Evolutionary conservation across 2,888 invertebrate genomes (phyloP), one percentile per base, ranked within the genome.

Genomic region (Scaptomyza reducta): DNA sequence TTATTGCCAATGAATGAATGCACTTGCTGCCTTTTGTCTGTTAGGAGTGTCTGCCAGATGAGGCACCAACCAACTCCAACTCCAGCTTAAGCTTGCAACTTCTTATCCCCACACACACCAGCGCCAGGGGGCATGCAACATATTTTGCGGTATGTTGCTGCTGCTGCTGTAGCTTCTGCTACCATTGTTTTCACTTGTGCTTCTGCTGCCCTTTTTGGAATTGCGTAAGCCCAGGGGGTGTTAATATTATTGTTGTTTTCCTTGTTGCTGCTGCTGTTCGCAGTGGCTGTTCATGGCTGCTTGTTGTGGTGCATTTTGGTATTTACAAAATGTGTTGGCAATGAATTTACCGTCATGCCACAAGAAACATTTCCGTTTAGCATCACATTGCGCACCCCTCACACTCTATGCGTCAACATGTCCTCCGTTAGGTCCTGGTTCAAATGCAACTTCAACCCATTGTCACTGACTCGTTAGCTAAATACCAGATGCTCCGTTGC

Each of bases 1-100:
- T 88, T 85, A 84, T 86, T 73, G 89, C 87, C 88, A 88, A 87
- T 84, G 77, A 89, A 89, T 80, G 77, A 81, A 86, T 88, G 81
- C 79, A 88, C 78, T 79, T 79, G 80, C 83, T 77, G 74, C 44
- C 70, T 70, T 69, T 71, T 75, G 85, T 77, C 73, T 83, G 85
- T 42, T 47, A 45, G 70, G 46, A 72, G 62, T 76, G 75, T 74
- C 78, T 25, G 72, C 25, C 60, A 46, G 51, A 40, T 47, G 61
- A 16, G 56, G 41, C 44, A 40, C 14, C 31, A 67, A 54, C 66
- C 46, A 45, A 13, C 70, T 73, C 66, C 46, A 45, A 13, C 70
- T 73, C 42, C 46, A 46, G 10, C 57, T 56, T 25, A 46, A 41
- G 10, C 47, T 40, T 35, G 29, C 42, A 13, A 33, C 45, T 50